Conservation (phyloP, 2,888 invertebrate genomes). For the Oeneis ivallda region DNA sequence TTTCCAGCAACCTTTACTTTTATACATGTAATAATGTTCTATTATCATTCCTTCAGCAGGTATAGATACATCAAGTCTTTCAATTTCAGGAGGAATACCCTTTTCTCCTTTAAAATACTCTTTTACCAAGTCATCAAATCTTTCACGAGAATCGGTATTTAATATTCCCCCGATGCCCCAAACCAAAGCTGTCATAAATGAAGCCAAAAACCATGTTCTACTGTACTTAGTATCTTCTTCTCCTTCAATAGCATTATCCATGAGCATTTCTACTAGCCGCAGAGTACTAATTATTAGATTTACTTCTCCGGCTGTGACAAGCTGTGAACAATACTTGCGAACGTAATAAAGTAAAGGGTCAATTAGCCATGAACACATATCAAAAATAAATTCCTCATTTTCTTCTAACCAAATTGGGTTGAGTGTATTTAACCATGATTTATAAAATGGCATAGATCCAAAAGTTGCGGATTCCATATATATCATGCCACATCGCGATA, state of each 20-base stretch:
- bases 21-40: slow-evolving; percentile 91
- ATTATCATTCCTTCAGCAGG: slow-evolving; percentile 90
- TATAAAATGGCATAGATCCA: slow-evolving; percentile 90
- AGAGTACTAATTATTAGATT: slow-evolving; percentile 87
- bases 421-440: slow-evolving; percentile 88
- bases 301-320: slow-evolving; percentile 86
- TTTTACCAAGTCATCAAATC: slow-evolving; percentile 84
- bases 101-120: slow-evolving; percentile 74
- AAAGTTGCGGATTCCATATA: slow-evolving; percentile 92
- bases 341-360: slow-evolving; percentile 89
- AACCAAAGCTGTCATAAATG: slow-evolving; percentile 86
- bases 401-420: slow-evolving; percentile 85
- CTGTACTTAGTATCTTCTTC: slow-evolving; percentile 87
- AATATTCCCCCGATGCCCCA: slow-evolving; percentile 94
- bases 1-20: slow-evolving; percentile 93
- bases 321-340: slow-evolving; percentile 84
- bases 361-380: slow-evolving; percentile 88
- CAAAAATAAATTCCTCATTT: slow-evolving; percentile 81
- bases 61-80: slow-evolving; percentile 87
- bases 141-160: slow-evolving; percentile 86
- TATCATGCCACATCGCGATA: slow-evolving; percentile 94
- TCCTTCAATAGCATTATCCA: slow-evolving; percentile 87
- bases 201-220: slow-evolving; percentile 87
- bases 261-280: slow-evolving; percentile 87
- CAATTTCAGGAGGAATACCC: slow-evolving; percentile 72